phyloP scores from a whole-genome alignment of 1,140 invertebrate species.

The Harpegnathos saltator region DNA sequence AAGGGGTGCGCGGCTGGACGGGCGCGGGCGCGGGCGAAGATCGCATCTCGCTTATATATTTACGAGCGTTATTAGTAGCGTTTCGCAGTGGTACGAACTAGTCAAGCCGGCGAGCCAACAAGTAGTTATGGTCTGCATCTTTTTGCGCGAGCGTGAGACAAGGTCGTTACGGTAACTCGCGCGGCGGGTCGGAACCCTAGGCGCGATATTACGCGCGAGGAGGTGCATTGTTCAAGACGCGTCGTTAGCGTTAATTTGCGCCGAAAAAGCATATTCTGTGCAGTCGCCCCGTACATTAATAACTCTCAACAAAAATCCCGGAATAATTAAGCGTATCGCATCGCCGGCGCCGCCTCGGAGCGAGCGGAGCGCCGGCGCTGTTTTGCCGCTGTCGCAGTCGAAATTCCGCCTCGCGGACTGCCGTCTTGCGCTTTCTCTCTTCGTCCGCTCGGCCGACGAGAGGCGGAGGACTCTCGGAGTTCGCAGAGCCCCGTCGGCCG shows the following conservation, averaged over 20 bases:
- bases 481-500: no score
- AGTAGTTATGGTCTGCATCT: slow-evolving; percentile 29
- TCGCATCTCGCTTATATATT: slow-evolving; percentile 29
- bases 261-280: slow-evolving; percentile 21
- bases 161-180: slow-evolving; percentile 58
- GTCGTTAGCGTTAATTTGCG: slow-evolving; percentile 44
- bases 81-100: slow-evolving; percentile 11
- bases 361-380: slow-evolving; percentile 5
- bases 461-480: background rate
- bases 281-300: slow-evolving; percentile 29
- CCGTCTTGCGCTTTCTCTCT: no score
- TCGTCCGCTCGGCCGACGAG: background rate
- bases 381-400: slow-evolving; percentile 24
- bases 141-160: slow-evolving; percentile 43
- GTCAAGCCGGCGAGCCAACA: slow-evolving; percentile 34
- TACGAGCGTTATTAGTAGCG: background rate
- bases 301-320: slow-evolving; percentile 48
- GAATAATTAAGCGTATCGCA: slow-evolving; percentile 41
- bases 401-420: slow-evolving; percentile 38
- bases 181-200: background rate
- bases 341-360: slow-evolving; percentile 17
- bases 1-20: no score
- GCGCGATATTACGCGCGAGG: slow-evolving; percentile 7
- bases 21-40: slow-evolving; percentile 1
- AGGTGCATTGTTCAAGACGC: slow-evolving; percentile 49